phyloP scores from a whole-genome alignment of 1,140 invertebrate species.

The Drosophila nigrodunni region DNA sequence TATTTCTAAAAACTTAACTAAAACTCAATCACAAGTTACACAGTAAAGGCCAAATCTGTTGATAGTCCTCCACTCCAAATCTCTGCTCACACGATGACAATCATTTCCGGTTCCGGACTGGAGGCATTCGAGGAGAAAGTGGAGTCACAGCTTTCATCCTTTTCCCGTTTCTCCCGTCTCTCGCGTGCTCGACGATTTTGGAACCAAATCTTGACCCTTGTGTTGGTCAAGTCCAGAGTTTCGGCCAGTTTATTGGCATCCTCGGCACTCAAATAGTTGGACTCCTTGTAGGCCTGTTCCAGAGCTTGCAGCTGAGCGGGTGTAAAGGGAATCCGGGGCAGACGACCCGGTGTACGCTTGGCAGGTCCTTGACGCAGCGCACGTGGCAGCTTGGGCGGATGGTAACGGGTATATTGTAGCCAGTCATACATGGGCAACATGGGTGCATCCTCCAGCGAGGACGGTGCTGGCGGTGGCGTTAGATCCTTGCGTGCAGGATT shows the following conservation, averaged over 20 bases:
- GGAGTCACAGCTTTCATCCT: slow-evolving; percentile 78
- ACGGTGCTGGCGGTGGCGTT: slow-evolving; percentile 21
- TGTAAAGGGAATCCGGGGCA: slow-evolving; percentile 85
- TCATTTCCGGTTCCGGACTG: slow-evolving; percentile 78
- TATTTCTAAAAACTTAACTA: slow-evolving; percentile 42
- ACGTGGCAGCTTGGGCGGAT: slow-evolving; percentile 89
- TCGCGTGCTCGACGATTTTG: slow-evolving; percentile 91
- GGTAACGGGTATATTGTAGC: slow-evolving; percentile 90
- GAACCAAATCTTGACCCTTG: slow-evolving; percentile 93
- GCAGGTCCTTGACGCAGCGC: slow-evolving; percentile 66
- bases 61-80: not conserved
- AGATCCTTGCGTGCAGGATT: slow-evolving; percentile 31
- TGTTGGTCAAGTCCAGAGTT: slow-evolving; percentile 85
- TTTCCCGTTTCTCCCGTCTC: slow-evolving; percentile 86
- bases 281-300: slow-evolving; percentile 85
- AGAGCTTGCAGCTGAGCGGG: slow-evolving; percentile 85
- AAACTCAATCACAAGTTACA: slow-evolving; percentile 44
- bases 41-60: slow-evolving; percentile 40
- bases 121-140: slow-evolving; percentile 80
- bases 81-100: slow-evolving; percentile 48
- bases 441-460: slow-evolving; percentile 25
- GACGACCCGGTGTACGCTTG: slow-evolving; percentile 86
- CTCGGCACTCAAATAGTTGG: slow-evolving; percentile 86
- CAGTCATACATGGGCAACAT: slow-evolving; percentile 85
- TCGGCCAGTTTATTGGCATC: slow-evolving; percentile 85